Base-by-base conservation (phyloP, 2,888 invertebrate species). In the Trichopria drosophilae region DNA sequence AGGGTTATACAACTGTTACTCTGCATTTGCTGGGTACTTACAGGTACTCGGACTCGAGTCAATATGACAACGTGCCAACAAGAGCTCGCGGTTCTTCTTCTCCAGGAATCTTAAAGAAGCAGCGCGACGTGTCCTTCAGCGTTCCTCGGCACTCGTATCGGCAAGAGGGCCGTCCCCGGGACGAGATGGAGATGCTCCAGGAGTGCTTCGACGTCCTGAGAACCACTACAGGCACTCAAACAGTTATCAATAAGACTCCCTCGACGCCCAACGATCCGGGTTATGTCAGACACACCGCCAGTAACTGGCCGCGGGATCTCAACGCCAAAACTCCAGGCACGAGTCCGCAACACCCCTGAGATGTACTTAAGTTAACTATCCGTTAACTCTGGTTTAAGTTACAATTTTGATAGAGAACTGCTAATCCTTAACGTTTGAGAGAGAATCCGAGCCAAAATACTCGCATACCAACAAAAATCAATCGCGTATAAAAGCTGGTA, bases 231-330 rank as follows among this genome's bases (percentile, higher is more conserved):
- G 72, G 62, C 3, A 69, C 65, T 32, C 48, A 50, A 24, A 51
- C 46, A n/a, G n/a, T n/a, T 32, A 6, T 16, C 37, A 19, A 10
- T 29, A 36, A 47, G 12, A 48, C 60, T 4, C 76, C 76, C 1
- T 84, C 84, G n/a, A 82, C 84, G 1, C 86, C 87, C 1, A 83
- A 82, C 0, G 87, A 87, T 70, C 87, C 86, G 1, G 87, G 87
- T 3, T 88, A 82, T 62, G 87, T 88, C 2, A 83, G 85, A 64
- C 87, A 87, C 66, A 82, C 86, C 1, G 87, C 85, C 1, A 83
- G 82, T 55, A 81, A 83, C 60, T 87, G 87, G 87, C 76, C 76
- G 3, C 65, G 62, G 2, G 71, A 73, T 15, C 22, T 55, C 15
- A 80, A 78, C 63, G 67, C 79, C 6, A 80, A 82, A 60, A 84